Percentiles rank a stretch among this genome's conserved stretches.
Conservation (phyloP, 2,113 vertebrate species). For the Esox niger region DNA sequence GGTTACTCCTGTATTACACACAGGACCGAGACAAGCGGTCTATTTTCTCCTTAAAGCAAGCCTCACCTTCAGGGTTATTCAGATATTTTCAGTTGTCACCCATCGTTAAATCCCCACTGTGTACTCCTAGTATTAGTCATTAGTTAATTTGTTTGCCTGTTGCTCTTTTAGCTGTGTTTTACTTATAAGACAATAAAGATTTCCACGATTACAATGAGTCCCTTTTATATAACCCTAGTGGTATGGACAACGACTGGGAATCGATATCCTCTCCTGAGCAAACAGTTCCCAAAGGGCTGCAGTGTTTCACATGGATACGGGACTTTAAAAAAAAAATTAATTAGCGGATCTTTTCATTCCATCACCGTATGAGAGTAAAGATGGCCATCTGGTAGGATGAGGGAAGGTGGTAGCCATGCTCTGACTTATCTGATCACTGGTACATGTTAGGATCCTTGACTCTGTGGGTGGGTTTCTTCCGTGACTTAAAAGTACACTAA, state of each 20-base stretch:
- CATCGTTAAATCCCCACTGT: background rate
- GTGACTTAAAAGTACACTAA: background rate
- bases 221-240: conserved; percentile 16
- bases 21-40: background rate
- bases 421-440: conserved; percentile 28
- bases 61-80: too few species aligned
- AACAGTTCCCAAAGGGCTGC: conserved; percentile 54
- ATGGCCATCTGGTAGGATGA: conserved; percentile 71
- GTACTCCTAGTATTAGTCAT: background rate
- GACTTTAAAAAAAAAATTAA: too few species aligned
- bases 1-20: background rate
- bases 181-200: conserved; percentile 55
- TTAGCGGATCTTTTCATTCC: conserved; percentile 75
- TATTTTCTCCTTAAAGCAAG: background rate
- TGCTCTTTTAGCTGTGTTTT: conserved; percentile 11
- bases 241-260: conserved; percentile 35
- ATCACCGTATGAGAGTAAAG: conserved; percentile 59
- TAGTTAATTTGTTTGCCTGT: conserved; percentile 34
- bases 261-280: conserved; percentile 47
- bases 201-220: conserved; percentile 44
- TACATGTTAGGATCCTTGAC: too few species aligned
- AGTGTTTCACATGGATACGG: conserved; percentile 70
- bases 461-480: background rate
- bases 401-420: conserved; percentile 33
- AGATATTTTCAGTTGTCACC: conserved; percentile 1